Conservation (phyloP, 2,113 vertebrate genomes). For the Barnardius zonarius region DNA sequence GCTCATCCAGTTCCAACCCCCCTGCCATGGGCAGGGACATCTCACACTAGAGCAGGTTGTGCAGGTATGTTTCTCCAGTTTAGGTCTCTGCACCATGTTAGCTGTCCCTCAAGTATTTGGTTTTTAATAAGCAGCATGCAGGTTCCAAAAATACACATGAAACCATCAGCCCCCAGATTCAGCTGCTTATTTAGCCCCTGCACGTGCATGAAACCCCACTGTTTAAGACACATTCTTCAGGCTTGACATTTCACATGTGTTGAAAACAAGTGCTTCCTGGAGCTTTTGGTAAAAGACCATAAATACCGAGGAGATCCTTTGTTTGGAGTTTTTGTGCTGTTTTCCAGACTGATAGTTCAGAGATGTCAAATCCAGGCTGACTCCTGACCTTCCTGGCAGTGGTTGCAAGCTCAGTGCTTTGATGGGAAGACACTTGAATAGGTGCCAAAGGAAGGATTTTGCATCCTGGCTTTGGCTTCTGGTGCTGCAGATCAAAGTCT, state of each 20-base stretch:
- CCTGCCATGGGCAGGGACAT: not conserved
- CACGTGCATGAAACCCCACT: not conserved
- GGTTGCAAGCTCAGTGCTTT: accelerated
- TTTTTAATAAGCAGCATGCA: not conserved
- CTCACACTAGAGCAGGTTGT: not conserved
- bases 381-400: not conserved
- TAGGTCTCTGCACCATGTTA: not conserved
- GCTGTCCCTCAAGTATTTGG: not conserved
- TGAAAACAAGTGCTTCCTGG: not conserved
- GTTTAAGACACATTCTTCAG: not conserved
- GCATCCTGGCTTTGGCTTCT: not conserved
- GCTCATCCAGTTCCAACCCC: not conserved
- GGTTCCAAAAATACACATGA: not conserved
- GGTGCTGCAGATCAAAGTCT: not conserved
- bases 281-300: not conserved
- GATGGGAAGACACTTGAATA: not conserved
- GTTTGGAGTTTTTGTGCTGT: not conserved
- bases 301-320: not conserved
- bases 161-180: not conserved
- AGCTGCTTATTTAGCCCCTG: not conserved
- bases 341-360: not conserved
- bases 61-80: not conserved
- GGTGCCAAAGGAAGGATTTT: not conserved
- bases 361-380: not conserved
- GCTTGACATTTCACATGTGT: not conserved